A percentile compares a stretch with the other conserved stretches of the same genome.
Evolutionary conservation across 2,113 vertebrate genomes (phyloP).

Genomic region (Petaurus breviceps): DNA sequence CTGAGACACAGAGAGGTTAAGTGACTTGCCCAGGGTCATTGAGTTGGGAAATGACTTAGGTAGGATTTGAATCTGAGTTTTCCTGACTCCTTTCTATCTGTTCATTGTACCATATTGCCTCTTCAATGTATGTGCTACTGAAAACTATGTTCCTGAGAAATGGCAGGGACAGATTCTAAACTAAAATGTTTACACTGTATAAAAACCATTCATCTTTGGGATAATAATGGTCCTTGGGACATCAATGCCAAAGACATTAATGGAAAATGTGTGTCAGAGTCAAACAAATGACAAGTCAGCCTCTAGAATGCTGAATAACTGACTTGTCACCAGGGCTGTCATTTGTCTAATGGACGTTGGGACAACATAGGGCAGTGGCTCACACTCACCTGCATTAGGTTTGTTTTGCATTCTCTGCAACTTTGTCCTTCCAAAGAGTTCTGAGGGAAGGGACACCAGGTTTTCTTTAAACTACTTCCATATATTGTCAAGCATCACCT

Average conservation of each 20-base stretch:
- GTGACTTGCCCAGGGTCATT: not conserved
- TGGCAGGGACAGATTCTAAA: not conserved
- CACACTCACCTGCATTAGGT: not conserved
- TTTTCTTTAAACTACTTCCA: constrained; percentile 12
- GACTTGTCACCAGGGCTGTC: not conserved
- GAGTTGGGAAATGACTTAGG: not conserved
- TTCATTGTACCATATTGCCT: not conserved
- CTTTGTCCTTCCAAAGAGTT: not conserved
- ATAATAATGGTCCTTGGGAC: constrained; percentile 12
- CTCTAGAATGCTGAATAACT: not conserved
- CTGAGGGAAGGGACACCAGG: not conserved
- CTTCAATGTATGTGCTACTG: not conserved
- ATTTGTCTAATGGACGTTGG: not conserved
- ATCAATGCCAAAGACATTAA: constrained; percentile 77
- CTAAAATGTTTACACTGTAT: not conserved
- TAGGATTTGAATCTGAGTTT: not conserved
- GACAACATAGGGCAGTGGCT: not conserved
- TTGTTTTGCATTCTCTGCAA: not conserved
- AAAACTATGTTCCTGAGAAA: not conserved
- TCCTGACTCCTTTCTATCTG: not conserved
- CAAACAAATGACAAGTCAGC: constrained; percentile 51
- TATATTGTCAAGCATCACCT: not conserved
- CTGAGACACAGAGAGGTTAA: not conserved
- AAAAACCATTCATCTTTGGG: not conserved
- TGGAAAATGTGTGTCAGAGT: constrained; percentile 51